Conservation (phyloP, 2,113 vertebrate genomes). For the Psilopsiagon aymara region DNA sequence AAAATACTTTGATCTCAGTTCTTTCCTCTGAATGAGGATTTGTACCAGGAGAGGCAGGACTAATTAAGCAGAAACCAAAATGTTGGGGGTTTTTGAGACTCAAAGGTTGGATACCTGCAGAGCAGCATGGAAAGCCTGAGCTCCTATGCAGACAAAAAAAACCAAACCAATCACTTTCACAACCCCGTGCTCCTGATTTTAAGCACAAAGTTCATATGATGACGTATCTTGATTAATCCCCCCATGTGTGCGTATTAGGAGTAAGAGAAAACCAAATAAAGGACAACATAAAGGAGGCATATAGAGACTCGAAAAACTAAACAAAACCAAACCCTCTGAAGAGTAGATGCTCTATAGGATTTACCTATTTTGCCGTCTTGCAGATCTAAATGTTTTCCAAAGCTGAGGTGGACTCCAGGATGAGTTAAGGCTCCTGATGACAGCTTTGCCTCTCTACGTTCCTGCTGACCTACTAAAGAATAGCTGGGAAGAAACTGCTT, state of each 20-base stretch:
- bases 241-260: accelerated
- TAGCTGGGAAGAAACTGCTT: background rate
- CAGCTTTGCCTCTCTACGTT: background rate
- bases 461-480: background rate
- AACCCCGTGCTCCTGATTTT: background rate
- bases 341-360: background rate
- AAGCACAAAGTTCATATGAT: background rate
- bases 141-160: background rate
- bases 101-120: background rate
- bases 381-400: background rate
- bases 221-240: background rate
- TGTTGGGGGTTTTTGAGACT: background rate
- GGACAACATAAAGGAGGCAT: background rate
- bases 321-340: background rate
- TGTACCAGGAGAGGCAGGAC: background rate
- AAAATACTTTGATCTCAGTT: background rate
- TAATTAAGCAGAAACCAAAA: background rate
- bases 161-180: background rate
- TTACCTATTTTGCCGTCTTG: background rate
- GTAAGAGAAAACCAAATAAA: background rate
- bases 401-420: background rate
- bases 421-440: background rate
- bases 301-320: background rate
- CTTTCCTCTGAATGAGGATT: background rate
- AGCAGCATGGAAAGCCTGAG: background rate